Evolutionary conservation across 2,797 vertebrate genomes (phyloP).

Genomic region (Prionace glauca): DNA sequence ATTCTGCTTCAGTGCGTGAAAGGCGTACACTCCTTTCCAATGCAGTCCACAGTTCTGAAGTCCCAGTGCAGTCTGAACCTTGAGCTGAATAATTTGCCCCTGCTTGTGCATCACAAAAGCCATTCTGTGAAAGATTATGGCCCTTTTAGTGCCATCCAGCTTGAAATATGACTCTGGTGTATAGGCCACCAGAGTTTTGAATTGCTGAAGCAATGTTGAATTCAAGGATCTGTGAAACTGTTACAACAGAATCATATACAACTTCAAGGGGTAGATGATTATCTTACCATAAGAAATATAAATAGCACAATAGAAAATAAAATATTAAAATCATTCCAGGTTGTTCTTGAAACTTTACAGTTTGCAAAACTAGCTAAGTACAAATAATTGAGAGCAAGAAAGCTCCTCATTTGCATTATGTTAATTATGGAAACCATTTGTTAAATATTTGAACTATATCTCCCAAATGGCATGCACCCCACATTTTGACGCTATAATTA

Average conservation of each 20-base stretch:
- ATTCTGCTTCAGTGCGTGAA: constrained; percentile 59
- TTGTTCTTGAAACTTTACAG: constrained; percentile 2
- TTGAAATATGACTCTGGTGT: constrained; percentile 74
- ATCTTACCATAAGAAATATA: constrained; percentile 16
- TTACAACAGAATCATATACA: constrained; percentile 41
- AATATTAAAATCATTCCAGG: not conserved
- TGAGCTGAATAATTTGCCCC: constrained; percentile 77
- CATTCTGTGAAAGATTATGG: constrained; percentile 75
- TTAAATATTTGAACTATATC: not conserved
- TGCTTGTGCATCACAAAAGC: constrained; percentile 63
- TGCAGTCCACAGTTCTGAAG: constrained; percentile 58
- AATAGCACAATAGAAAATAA: not conserved
- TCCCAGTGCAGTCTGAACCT: constrained; percentile 77
- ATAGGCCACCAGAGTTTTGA: constrained; percentile 55
- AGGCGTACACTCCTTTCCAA: constrained; percentile 51
- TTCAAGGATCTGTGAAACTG: constrained; percentile 48
- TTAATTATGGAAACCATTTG: constrained; percentile 4
- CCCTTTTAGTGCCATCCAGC: constrained; percentile 76
- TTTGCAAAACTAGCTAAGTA: not conserved
- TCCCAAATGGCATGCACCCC: not conserved
- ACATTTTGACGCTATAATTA: not conserved
- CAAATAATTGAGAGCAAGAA: not conserved
- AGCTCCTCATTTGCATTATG: not conserved
- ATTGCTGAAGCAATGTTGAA: constrained; percentile 51
- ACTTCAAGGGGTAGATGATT: constrained; percentile 39